These are phyloP conservation scores for Patella ulyssiponensis DNA, from an alignment of 2,888 invertebrate genomes.

Conservation along the genomic window DNA sequence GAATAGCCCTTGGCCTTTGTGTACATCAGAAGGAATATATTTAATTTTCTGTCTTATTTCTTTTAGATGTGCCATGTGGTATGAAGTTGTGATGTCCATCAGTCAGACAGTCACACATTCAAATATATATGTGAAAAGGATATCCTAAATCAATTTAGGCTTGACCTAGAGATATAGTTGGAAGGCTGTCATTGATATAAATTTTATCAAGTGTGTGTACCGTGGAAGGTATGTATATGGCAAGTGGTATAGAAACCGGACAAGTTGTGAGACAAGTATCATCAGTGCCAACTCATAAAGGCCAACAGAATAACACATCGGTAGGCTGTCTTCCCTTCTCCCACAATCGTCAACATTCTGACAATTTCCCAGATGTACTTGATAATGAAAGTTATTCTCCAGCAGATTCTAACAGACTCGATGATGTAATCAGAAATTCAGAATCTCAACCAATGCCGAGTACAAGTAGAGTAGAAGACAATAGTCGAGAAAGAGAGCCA, in stretches of 20 bases:
- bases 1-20: too few species aligned
- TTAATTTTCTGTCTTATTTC: too few species aligned
- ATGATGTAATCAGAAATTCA: slow-evolving; percentile 19
- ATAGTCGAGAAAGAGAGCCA: slow-evolving; percentile 20
- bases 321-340: slow-evolving; percentile 21
- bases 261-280: slow-evolving; percentile 17
- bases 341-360: slow-evolving; percentile 24
- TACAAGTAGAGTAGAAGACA: not conserved
- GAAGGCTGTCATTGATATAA: too few species aligned
- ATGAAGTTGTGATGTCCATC: too few species aligned
- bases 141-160: too few species aligned
- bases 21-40: too few species aligned
- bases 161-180: too few species aligned
- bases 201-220: not conserved
- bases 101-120: too few species aligned
- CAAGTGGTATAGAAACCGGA: slow-evolving; percentile 13
- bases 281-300: slow-evolving; percentile 15
- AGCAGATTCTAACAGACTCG: slow-evolving; percentile 26
- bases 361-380: slow-evolving; percentile 31
- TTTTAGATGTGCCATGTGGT: too few species aligned
- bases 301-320: not conserved
- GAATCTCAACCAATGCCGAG: slow-evolving; percentile 1
- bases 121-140: too few species aligned
- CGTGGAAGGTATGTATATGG: slow-evolving; percentile 13
- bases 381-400: slow-evolving; percentile 32